Percentiles rank a stretch among this genome's conserved stretches.
Conservation (phyloP, 2,888 invertebrate genomes). For the Arenicola marina region DNA sequence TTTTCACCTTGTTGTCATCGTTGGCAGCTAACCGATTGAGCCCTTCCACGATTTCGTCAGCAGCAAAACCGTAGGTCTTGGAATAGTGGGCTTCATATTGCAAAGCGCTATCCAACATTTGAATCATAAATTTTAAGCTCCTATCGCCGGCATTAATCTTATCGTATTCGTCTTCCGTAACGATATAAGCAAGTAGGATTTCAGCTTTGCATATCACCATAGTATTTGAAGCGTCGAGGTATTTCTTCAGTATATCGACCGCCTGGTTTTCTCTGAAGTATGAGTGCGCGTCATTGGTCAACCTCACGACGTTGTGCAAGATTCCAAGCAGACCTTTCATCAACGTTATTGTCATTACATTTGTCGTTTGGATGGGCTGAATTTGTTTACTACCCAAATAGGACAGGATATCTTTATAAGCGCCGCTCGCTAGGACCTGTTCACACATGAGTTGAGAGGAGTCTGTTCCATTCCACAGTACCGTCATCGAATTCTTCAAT, state of each 20-base stretch:
- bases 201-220: slow-evolving; percentile 45
- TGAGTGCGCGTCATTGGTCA: slow-evolving; percentile 9
- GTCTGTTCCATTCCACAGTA: slow-evolving; percentile 13
- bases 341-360: slow-evolving; percentile 18
- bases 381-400: not conserved
- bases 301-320: slow-evolving; percentile 33
- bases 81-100: slow-evolving; percentile 39
- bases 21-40: slow-evolving; percentile 36
- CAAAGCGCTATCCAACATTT: slow-evolving; percentile 40
- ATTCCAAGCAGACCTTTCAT: slow-evolving; percentile 47
- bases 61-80: slow-evolving; percentile 45
- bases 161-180: slow-evolving; percentile 45
- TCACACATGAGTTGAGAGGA: slow-evolving; percentile 1
- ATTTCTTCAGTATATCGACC: slow-evolving; percentile 31
- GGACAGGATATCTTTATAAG: slow-evolving; percentile 3
- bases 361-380: not conserved
- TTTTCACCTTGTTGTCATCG: slow-evolving; percentile 3
- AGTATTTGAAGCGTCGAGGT: slow-evolving; percentile 14
- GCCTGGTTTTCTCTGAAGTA: slow-evolving; percentile 31
- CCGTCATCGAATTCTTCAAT: no score
- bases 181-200: slow-evolving; percentile 45
- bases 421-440: not conserved
- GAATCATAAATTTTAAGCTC: slow-evolving; percentile 41
- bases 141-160: slow-evolving; percentile 40
- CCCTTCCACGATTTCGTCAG: slow-evolving; percentile 40